Conservation (phyloP, 2,113 vertebrate species). For the Thunnus maccoyii region DNA sequence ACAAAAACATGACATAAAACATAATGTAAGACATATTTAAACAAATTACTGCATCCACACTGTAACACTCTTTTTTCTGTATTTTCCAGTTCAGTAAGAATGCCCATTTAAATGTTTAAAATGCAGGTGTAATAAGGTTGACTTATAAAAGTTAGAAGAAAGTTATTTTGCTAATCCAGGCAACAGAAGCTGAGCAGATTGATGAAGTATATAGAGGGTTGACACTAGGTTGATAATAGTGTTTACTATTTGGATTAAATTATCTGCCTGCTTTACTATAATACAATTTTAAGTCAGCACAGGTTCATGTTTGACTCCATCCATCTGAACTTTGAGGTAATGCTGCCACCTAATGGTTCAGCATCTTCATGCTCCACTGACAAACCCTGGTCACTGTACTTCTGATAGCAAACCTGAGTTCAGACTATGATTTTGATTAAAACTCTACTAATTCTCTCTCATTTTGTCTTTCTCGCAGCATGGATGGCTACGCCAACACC, state of each 20-base stretch:
- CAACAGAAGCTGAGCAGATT: not conserved
- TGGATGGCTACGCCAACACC: conserved; percentile 93
- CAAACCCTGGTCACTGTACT: not conserved
- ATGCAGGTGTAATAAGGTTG: no score
- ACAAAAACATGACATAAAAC: no score
- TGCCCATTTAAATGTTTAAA: no score
- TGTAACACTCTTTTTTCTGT: no score
- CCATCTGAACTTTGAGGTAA: conserved; percentile 23
- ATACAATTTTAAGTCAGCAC: no score
- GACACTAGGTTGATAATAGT: not conserved
- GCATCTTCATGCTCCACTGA: not conserved
- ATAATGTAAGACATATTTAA: no score
- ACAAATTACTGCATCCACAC: no score
- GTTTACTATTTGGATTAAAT: not conserved
- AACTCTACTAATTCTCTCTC: not conserved
- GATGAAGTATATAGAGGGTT: not conserved
- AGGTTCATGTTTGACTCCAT: not conserved
- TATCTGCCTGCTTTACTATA: not conserved
- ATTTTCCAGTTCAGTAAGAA: no score
- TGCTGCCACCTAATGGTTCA: conserved; percentile 78
- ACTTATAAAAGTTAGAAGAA: no score
- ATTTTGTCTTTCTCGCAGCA: conserved; percentile 77
- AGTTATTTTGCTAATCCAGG: no score
- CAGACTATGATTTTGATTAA: not conserved
- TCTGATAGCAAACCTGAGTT: not conserved